Base-by-base conservation (phyloP, 2,113 vertebrate species). In the Marmota flaviventris region DNA sequence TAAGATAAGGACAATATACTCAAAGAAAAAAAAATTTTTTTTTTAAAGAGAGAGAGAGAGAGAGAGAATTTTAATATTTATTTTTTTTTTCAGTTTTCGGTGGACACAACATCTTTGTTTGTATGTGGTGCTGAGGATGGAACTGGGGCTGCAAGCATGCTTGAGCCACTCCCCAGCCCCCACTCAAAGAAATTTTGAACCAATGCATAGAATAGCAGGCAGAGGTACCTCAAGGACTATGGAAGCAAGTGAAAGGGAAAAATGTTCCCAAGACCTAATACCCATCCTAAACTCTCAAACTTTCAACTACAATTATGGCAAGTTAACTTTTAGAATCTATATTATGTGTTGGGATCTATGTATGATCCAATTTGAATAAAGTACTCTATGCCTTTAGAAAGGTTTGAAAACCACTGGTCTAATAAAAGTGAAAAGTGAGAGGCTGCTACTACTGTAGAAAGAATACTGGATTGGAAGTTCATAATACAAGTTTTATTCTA, bases 331-430 rank as follows among this genome's bases (percentile, higher is more conserved):
- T 48, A 56, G 17, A 56, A 77, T 83, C 37, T 84, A 25, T 61
- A 86, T 90, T 65, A 76, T 42, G 79, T 37, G 13, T 34, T 78
- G n/a, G 76, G 22, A 34, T 95, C 32, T n/a, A 85, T 45, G 25
- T 48, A 88, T 91, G 34, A 85, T 51, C 89, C 92, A 83, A 93
- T 89, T 75, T 53, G 13, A 90, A 94, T 58, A 78, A 77, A 92
- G 32, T 11, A 83, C 8, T 77, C 20, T 87, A 63, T 53, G 2
- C 32, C 20, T 85, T 94, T 79, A 93, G 69, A 91, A 82, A 82
- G 20, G 22, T 45, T 78, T 72, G 61, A 63, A 96, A 95, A 91
- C 24, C 42, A 87, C 37, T 84, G n/a, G 22, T 88, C n/a, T 85
- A 90, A 89, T 69, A 63, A 76, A 82, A 94, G 39, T 85, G n/a